A percentile compares a stretch with the other conserved stretches of the same genome.
These are phyloP conservation scores for Lampris incognitus DNA, from an alignment of 2,113 vertebrate genomes.

Conservation along the genomic window DNA sequence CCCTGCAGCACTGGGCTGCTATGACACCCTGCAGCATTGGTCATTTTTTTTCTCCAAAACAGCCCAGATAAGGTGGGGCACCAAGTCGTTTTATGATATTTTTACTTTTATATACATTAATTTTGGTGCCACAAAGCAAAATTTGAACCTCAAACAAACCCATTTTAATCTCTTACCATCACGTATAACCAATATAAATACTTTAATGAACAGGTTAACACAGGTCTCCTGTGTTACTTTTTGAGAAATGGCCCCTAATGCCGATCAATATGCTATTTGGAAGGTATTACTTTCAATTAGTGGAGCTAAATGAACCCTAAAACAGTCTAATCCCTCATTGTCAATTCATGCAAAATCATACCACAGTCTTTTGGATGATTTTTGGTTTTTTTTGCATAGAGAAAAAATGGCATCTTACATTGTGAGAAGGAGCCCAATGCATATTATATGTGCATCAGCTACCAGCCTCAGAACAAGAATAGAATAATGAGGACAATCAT, in stretches of 20 bases:
- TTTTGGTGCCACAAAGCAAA: constrained; percentile 32
- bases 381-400: background rate
- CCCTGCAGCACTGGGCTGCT: too few relatives aligned
- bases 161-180: constrained; percentile 37
- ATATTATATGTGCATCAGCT: constrained; percentile 37
- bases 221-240: constrained; percentile 31
- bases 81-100: constrained; percentile 44
- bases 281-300: constrained; percentile 73
- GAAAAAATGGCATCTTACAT: constrained; percentile 28
- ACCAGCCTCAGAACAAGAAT: constrained; percentile 22
- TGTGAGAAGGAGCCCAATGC: constrained; percentile 36
- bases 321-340: constrained; percentile 34
- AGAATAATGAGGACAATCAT: constrained; percentile 40
- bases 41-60: constrained; percentile 37
- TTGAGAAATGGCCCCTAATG: constrained; percentile 48
- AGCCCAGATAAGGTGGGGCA: constrained; percentile 26
- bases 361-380: constrained; percentile 4
- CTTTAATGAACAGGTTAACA: constrained; percentile 11
- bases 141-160: background rate
- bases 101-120: constrained; percentile 41
- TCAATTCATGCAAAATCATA: constrained; percentile 41
- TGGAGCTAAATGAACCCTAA: constrained; percentile 50
- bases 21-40: constrained; percentile 23
- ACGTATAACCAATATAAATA: constrained; percentile 6
- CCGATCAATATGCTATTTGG: constrained; percentile 66